Evolutionary conservation across 64 coral and sea anemone genomes (phyloP), one percentile per base, ranked within the genome.

Genomic region (Montipora foliosa): DNA sequence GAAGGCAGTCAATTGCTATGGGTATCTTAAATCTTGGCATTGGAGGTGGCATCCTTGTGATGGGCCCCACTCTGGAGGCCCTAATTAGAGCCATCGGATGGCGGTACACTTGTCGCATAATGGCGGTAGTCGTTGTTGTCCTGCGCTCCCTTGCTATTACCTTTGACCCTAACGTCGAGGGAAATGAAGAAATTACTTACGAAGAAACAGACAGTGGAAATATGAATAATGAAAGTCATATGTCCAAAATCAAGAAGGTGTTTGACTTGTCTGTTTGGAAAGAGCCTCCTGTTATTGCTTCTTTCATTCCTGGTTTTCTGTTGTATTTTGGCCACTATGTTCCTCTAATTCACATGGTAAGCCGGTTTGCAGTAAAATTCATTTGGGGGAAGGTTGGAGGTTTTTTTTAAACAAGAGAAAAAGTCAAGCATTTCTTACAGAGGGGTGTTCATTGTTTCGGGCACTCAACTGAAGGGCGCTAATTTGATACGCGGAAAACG

Each of bases 331-430:
- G 91, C 19, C 68, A 92, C 49, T 96, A 70, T 87, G 84, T 90
- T 5, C 91, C 95, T 45, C 82, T 64, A 25, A 61, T 96, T 90
- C 91, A 96, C 52, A 70, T 96, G 86, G 95, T 96, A 90, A 87
- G 29, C 29, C 29, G 94, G 44, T 4, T 48, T 72, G 64, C 53
- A 57, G 53, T 8, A 57, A 57, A 57, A 11, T 11, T 57, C 6
- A 6, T 57, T 11, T 57, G 29, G 29, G 29, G 29, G 29, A 29
- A 29, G 29, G 29, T 1, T 29, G 29, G 29, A 29, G 29, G 29
- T 29, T 29, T 29, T 29, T 29, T 29, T 29, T 29, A 29, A 29
- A 29, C 29, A 29, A 29, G 29, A 29, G 29, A 29, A 29, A 29
- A 29, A 29, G 29, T 29, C 29, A 29, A 29, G 29, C 29, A 29